Evolutionary conservation across 2,797 vertebrate species (phyloP), one percentile per base, ranked within the genome.

Genomic region (Pipistrellus pygmaeus): DNA sequence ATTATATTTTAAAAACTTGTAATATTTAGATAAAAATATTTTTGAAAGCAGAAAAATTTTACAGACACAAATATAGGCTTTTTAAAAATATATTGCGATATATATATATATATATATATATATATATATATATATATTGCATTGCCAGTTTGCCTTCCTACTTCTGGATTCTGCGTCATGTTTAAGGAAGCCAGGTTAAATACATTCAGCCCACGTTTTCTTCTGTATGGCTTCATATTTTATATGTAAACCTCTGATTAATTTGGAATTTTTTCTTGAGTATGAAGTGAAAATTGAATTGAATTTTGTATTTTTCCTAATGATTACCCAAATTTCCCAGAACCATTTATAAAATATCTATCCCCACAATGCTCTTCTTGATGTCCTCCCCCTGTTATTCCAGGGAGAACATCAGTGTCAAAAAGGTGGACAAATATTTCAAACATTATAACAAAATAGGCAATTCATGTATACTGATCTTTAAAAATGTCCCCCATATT

Each of bases 161-260:
- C 9, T 87, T 83, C 21, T 88, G 30, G 64, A 68, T 69, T 66
- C 38, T 78, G 21, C 60, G 30, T 72, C 3, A 20, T 6, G 10
- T 25, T 44, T 64, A 78, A 7, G 21, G n/a, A 91, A 44, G 30
- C 12, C 27, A 38, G 35, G 57, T 30, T 60, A 69, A 10, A 62
- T 30, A 35, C 8, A 32, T n/a, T 73, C 71, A 66, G 32, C 8
- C n/a, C 44, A 51, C 13, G 2, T 82, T 93, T 91, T 91, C 41
- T 72, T 69, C 73, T 73, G 64, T 46, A 51, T 62, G 11, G 32
- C 25, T 93, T 92, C 9, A 46, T 38, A n/a, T 76, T 90, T 95
- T 68, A 32, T 55, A 41, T 76, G 93, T 68, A 92, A 89, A 83
- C 23, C 69, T 68, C 46, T 57, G 78, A 44, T 32, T 8, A 15